A percentile compares a stretch with the other conserved stretches of the same genome.
These are phyloP conservation scores for Falco punctatus DNA, from an alignment of 2,113 vertebrate genomes.

Conservation along the genomic window DNA sequence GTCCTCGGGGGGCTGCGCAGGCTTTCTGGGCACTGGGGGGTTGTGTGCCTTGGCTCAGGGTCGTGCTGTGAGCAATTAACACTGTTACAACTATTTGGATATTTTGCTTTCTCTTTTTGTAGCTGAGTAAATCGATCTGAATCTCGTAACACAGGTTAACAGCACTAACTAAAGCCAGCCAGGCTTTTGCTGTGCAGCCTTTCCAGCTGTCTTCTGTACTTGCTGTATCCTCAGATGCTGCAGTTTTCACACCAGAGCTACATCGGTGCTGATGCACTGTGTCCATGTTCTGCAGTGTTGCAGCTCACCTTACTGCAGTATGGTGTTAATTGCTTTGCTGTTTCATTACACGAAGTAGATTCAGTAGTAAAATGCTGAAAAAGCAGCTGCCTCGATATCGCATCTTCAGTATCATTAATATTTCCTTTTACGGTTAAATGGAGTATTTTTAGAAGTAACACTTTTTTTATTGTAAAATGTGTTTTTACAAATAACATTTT, in stretches of 20 bases:
- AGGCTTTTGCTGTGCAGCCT: background rate
- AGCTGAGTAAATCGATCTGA: background rate
- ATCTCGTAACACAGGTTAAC: background rate
- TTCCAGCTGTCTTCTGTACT: background rate
- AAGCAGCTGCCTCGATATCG: background rate
- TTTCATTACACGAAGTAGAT: fast-evolving
- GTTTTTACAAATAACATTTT: background rate
- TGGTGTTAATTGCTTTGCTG: background rate
- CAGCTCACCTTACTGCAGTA: background rate
- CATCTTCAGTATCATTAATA: background rate
- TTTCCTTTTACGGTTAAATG: background rate
- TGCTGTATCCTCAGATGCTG: background rate
- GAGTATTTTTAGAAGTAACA: background rate
- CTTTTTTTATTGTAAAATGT: too few relatives aligned
- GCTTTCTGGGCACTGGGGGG: background rate
- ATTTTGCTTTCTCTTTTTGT: background rate
- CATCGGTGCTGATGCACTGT: background rate
- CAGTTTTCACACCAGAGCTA: background rate
- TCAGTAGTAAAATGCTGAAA: background rate
- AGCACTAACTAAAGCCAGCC: background rate
- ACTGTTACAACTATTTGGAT: background rate
- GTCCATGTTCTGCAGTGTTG: fast-evolving
- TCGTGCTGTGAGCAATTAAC: fast-evolving
- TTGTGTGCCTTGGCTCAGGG: background rate
- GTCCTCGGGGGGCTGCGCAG: fast-evolving